Base-by-base conservation (phyloP, 2,888 invertebrate genomes). In the Neocrepidodera transversa region DNA sequence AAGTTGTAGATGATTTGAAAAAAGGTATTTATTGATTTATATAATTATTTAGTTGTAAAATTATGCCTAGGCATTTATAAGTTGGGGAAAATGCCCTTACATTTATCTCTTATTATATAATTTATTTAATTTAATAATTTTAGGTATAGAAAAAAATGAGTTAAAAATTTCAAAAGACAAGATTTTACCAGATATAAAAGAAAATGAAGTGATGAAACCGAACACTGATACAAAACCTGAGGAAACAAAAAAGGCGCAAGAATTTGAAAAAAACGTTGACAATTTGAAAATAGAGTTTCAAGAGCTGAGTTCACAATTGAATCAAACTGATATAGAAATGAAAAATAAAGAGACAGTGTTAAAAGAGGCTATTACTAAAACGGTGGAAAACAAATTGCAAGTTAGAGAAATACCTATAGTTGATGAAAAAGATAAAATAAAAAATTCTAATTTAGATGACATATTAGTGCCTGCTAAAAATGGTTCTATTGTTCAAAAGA, bases 1-100 rank as follows among this genome's bases (percentile, higher is more conserved):
- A 64, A 60, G 60, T 68, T 28, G 62, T 67, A 14, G 60, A 64
- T 14, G 64, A 67, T 42, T 30, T 55, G 26, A 56, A 60, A 23
- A 54, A 60, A 28, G 49, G 43, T 11, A 45, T 13, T 36, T 30
- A 23, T n/a, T n/a, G n/a, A n/a, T n/a, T n/a, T n/a, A n/a, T n/a
- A n/a, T n/a, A n/a, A n/a, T n/a, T n/a, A n/a, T n/a, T n/a, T n/a
- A n/a, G n/a, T n/a, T n/a, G n/a, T n/a, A n/a, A n/a, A n/a, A n/a
- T n/a, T n/a, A n/a, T n/a, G n/a, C n/a, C n/a, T n/a, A n/a, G n/a
- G n/a, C n/a, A n/a, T n/a, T n/a, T n/a, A n/a, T n/a, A n/a, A n/a
- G n/a, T n/a, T n/a, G n/a, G n/a, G n/a, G n/a, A n/a, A n/a, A n/a
- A n/a, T n/a, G n/a, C n/a, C n/a, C n/a, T n/a, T n/a, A n/a, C n/a